Evolutionary conservation across 2,113 vertebrate species (phyloP), one percentile per base, ranked within the genome.

Genomic region (Petrocephalus zakoni): DNA sequence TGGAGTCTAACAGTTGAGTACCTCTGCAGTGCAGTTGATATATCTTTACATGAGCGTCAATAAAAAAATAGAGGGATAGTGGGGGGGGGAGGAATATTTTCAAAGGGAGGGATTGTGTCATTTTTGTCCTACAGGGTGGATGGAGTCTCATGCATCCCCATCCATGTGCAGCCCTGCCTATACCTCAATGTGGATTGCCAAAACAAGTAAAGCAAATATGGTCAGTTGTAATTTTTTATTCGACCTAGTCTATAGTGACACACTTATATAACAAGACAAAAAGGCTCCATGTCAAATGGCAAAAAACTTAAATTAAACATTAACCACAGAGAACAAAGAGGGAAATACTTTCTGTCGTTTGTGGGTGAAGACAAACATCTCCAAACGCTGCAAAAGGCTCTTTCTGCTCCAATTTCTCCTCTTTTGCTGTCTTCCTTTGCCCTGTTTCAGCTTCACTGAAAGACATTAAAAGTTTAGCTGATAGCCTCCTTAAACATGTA

Each of bases 401-500:
- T 9, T 19, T 13, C 29, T 78, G 34, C 72, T 78, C 34, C 34
- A 15, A 42, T 19, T 19, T 37, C 11, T 19, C 10, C 53, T 55
- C 17, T 55, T 53, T 37, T 75, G 34, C 37, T 42, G 9, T 78
- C 72, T 42, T 78, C 19, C 15, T 42, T 19, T 78, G 34, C 72
- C 17, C 11, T 55, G 11, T 55, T 55, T 4, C 53, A 55, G 53
- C 53, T 34, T 42, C 29, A 5, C 29, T 19, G 72, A 78, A 37
- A 81, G 47, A 52, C 68, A 78, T 88, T 81, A 81, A 51, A 88
- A 81, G 68, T 88, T 81, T 34, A 81, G 10, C 29, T 55, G 51
- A 11, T 17, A 51, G 61, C 29, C 17, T 47, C 53, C 29, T 81
- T 82, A 42, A 75, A 88, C 34, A 55, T 1, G n/a, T 87, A 25